A percentile compares a stretch with the other conserved stretches of the same genome.
These are phyloP conservation scores for Benitochromis conjunctus DNA, from an alignment of 2,113 vertebrate genomes.

Conservation along the genomic window DNA sequence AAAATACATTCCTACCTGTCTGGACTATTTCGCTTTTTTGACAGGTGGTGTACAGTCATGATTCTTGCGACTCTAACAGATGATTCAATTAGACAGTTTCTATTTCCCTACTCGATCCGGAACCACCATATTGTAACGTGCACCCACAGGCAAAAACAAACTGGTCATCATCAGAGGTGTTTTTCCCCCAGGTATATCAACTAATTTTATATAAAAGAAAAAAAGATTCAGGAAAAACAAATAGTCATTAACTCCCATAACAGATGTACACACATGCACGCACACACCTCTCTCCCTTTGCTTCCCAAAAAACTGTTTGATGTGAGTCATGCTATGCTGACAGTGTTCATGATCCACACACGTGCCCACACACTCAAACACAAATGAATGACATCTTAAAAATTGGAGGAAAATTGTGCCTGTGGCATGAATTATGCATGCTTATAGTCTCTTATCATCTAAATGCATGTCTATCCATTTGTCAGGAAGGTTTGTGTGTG, in stretches of 20 bases:
- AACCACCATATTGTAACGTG: not conserved
- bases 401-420: not conserved
- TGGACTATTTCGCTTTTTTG: not conserved
- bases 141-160: not conserved
- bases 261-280: not conserved
- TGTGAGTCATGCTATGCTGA: not conserved
- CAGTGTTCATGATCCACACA: not conserved
- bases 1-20: not conserved
- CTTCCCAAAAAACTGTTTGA: not conserved
- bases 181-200: slow-evolving; percentile 9
- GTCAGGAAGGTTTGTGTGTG: slow-evolving; percentile 34
- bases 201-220: slow-evolving; percentile 18
- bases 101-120: not conserved
- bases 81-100: slow-evolving; percentile 2
- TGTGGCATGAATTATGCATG: slow-evolving; percentile 55
- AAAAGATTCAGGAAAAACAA: slow-evolving; percentile 17
- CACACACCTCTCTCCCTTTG: not conserved
- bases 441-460: slow-evolving; percentile 36
- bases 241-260: slow-evolving; percentile 44
- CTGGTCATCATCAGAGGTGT: not conserved
- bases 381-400: slow-evolving; percentile 9
- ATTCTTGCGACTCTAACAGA: not conserved
- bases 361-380: not conserved
- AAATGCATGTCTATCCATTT: slow-evolving; percentile 43
- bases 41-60: not conserved